Evolutionary conservation across 2,113 vertebrate genomes (phyloP).

Genomic region (Coracopsis vasa): DNA sequence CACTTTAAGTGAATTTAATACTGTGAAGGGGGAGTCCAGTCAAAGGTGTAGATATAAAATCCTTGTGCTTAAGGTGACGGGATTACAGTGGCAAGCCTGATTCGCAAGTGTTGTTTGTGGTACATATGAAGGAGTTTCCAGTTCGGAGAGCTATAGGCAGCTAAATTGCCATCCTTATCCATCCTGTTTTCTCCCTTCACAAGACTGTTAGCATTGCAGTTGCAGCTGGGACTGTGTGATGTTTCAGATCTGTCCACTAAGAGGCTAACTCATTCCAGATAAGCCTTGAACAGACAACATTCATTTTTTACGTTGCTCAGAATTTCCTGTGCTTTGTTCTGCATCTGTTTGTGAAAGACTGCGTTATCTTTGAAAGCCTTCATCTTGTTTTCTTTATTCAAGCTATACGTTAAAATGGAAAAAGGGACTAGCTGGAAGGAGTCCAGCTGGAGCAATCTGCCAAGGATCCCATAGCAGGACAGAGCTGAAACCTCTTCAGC

Average conservation of each 20-base stretch:
- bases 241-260: conserved; percentile 48
- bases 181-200: not conserved
- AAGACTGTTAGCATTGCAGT: not conserved
- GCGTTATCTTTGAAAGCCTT: conserved; percentile 40
- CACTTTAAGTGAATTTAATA: not conserved
- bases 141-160: not conserved
- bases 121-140: not conserved
- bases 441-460: conserved; percentile 61
- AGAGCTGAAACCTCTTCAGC: conserved; percentile 27
- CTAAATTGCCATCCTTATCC: not conserved
- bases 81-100: not conserved
- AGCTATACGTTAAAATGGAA: conserved; percentile 15
- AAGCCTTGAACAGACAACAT: conserved; percentile 38
- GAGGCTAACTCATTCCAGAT: conserved; percentile 58
- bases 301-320: conserved; percentile 54
- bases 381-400: conserved; percentile 55
- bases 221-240: not conserved
- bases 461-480: conserved; percentile 33
- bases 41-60: not conserved
- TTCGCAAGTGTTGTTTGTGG: not conserved
- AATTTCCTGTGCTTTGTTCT: conserved; percentile 69
- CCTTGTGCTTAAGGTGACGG: not conserved
- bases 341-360: conserved; percentile 47
- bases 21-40: not conserved
- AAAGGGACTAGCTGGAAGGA: conserved; percentile 63